Base-by-base conservation (phyloP, 2,888 invertebrate species). In the Oxytorus armatus region DNA sequence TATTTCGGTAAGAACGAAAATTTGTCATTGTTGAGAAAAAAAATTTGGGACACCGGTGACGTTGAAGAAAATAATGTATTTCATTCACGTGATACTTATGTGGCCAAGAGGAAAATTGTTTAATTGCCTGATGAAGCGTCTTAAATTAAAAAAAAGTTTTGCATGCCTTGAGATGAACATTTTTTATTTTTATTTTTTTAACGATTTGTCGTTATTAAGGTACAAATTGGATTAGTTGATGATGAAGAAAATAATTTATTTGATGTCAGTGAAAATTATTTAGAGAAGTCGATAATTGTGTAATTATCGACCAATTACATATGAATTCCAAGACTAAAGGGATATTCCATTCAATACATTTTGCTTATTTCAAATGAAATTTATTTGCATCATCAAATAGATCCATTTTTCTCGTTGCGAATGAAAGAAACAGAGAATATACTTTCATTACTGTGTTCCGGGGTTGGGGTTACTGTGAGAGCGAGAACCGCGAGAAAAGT, bases 401-500 rank as follows among this genome's bases (percentile, higher is more conserved):
- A 73, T 73, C 25, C 55, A 68, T 63, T 80, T 80, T 42, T 72
- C 65, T 49, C 29, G 39, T 42, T 61, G 57, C 25, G 79, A 84
- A 79, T 84, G 76, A 76, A 29, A 72, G 55, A 42, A 74, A 69
- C 53, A 25, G 61, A 14, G n/a, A 25, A 57, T 79, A 77, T 82
- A 83, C 83, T 85, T 84, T 79, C 33, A 72, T 76, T 81, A 49
- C 39, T 49, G 55, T 70, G 77, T 63, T 42, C 23, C 11, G 29
- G 33, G 21, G 42, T 49, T 1, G 42, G 76, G 29, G 18, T 21
- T 55, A 63, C 36, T 73, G 77, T 66, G 65, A 44, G 63, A 36
- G 68, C 61, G 44, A 51, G 68, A 49, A 57, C 63, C 23, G 53
- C 42, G 44, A 65, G 76, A 83, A 77, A 76, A 75, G 73, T 77